Evolutionary conservation across 2,888 invertebrate genomes (phyloP).

Genomic region (Nephrocerus scutellatus): DNA sequence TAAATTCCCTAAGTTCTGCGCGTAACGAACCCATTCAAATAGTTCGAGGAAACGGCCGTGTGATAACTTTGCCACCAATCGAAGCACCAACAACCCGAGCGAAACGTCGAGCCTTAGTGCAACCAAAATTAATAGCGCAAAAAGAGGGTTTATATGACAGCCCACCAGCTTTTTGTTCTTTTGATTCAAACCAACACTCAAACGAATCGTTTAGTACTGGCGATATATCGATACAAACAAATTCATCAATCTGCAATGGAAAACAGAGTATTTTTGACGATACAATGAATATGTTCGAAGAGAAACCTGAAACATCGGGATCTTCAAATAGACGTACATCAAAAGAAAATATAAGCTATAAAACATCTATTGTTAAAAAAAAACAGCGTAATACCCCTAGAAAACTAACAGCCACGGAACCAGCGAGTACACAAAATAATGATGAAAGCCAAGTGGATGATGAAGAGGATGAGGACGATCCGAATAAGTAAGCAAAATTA

Average conservation of each 20-base stretch:
- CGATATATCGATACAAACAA: conserved; percentile 24
- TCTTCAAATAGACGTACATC: not conserved
- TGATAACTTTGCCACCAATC: conserved; percentile 72
- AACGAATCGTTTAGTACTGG: too few relatives aligned
- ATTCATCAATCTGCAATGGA: conserved; percentile 23
- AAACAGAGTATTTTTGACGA: too few relatives aligned
- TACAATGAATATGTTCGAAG: too few relatives aligned
- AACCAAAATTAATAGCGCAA: too few relatives aligned
- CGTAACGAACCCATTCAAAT: conserved; percentile 60
- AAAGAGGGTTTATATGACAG: too few relatives aligned
- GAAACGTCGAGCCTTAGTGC: conserved; percentile 54
- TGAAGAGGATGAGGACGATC: conserved; percentile 87
- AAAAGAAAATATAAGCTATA: conserved; percentile 28
- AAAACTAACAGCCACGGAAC: conserved; percentile 31
- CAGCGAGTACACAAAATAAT: too few relatives aligned
- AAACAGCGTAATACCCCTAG: conserved; percentile 18
- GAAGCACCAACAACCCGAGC: conserved; percentile 77
- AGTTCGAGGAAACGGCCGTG: conserved; percentile 64
- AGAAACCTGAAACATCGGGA: conserved; percentile 17
- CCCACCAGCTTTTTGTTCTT: too few relatives aligned
- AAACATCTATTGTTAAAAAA: conserved; percentile 26
- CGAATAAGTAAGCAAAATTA: conserved; percentile 55
- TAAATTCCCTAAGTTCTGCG: too few relatives aligned
- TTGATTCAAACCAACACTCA: too few relatives aligned
- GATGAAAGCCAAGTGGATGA: conserved; percentile 32